Conservation (phyloP, 2,888 invertebrate species). For the Himalopsyche tibetana region DNA sequence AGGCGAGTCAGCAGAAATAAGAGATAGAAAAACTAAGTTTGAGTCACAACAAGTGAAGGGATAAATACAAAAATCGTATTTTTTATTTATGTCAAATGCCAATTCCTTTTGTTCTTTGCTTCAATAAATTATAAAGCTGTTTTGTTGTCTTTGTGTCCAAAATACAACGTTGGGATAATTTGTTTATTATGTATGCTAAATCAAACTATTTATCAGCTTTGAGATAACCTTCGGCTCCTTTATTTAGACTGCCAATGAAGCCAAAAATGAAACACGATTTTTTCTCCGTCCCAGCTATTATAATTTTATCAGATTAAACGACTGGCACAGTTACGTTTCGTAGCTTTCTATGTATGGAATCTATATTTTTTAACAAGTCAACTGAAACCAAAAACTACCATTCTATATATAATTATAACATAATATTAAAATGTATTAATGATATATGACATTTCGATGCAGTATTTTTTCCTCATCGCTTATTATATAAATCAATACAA, state of each 20-base stretch:
- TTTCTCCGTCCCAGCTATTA: not conserved
- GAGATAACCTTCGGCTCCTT: constrained; percentile 26
- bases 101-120: too few species aligned
- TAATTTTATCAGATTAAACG: not conserved
- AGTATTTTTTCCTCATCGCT: too few species aligned
- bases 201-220: not conserved
- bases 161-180: not conserved
- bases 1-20: too few species aligned
- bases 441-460: too few species aligned
- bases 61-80: too few species aligned
- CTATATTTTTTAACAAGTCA: not conserved
- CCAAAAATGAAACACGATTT: constrained; percentile 12
- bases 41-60: too few species aligned
- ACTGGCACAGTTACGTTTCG: not conserved
- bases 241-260: constrained; percentile 23
- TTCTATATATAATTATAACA: not conserved
- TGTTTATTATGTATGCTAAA: constrained; percentile 12
- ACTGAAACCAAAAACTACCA: not conserved
- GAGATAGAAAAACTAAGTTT: too few species aligned
- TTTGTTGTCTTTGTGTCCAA: not conserved
- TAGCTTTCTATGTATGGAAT: not conserved
- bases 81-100: too few species aligned
- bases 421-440: too few species aligned
- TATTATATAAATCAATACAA: too few species aligned
- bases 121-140: too few species aligned